A percentile compares a stretch with the other conserved stretches of the same genome.
Evolutionary conservation across 2,113 vertebrate species (phyloP).

Genomic region (Platysteira castanea): DNA sequence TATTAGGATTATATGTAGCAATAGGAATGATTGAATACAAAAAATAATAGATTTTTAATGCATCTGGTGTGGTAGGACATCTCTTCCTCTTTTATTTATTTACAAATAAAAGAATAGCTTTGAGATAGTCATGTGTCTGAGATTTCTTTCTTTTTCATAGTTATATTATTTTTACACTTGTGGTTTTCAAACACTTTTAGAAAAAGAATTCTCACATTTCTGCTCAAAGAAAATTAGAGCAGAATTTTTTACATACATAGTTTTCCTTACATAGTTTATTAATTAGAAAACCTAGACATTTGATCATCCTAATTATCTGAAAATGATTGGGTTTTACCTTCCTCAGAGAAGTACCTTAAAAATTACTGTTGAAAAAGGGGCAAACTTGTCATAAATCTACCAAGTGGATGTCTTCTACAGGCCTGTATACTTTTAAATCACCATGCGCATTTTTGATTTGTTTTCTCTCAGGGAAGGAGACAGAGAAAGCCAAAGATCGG

Average conservation of each 20-base stretch:
- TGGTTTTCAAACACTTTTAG: background rate
- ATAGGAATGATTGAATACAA: background rate
- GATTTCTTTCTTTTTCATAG: background rate
- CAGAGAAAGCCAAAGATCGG: conserved; percentile 91
- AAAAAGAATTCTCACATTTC: background rate
- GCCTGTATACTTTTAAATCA: background rate
- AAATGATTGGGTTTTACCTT: background rate
- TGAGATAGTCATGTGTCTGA: background rate
- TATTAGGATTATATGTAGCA: background rate
- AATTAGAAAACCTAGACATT: background rate
- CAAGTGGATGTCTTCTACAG: background rate
- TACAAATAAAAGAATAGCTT: background rate
- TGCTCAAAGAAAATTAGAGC: background rate
- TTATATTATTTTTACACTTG: background rate
- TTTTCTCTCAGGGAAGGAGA: conserved; percentile 81
- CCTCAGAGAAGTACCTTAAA: background rate
- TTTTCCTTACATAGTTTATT: background rate
- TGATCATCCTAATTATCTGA: background rate
- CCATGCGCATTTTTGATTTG: background rate
- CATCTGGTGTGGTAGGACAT: background rate
- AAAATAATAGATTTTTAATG: background rate
- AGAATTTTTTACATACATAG: too few species aligned
- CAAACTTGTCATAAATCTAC: background rate
- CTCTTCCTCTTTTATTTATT: background rate
- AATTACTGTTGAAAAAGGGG: background rate